phyloP scores from a whole-genome alignment of 1,140 invertebrate genomes.

The Drosophila guanche region DNA sequence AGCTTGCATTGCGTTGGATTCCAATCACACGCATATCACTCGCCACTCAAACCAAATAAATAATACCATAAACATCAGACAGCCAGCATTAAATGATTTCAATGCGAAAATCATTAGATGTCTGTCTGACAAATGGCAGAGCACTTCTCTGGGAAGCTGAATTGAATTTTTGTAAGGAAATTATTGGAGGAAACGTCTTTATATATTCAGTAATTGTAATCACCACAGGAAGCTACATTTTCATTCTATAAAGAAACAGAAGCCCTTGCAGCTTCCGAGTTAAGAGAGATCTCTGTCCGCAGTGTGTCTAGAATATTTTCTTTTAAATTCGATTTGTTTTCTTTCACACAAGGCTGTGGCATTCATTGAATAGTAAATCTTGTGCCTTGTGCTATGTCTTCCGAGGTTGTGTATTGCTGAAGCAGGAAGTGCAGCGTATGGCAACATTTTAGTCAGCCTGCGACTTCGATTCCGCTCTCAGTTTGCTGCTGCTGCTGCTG shows the following conservation, averaged over 20 bases:
- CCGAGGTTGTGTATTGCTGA: conserved; percentile 34
- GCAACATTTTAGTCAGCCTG: conserved; percentile 51
- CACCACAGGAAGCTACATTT: too few species aligned
- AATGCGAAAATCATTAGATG: too few species aligned
- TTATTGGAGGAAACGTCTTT: too few species aligned
- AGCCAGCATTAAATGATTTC: too few species aligned
- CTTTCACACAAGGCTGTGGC: conserved; percentile 27
- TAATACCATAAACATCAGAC: conserved; percentile 21
- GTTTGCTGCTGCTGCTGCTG: conserved; percentile 7
- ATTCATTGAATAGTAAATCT: conserved; percentile 49
- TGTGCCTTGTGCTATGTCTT: conserved; percentile 32
- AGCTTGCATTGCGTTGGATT: conserved; percentile 72
- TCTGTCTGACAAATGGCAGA: too few species aligned
- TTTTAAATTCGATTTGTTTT: conserved; percentile 25
- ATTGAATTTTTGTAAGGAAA: too few species aligned
- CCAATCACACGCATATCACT: conserved; percentile 78
- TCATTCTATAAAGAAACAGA: too few species aligned
- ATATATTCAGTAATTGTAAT: too few species aligned
- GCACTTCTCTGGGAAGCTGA: too few species aligned
- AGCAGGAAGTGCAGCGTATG: conserved; percentile 74
- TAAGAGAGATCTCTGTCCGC: too few species aligned
- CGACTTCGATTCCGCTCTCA: not conserved
- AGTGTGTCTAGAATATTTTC: conserved; percentile 1
- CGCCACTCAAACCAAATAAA: conserved; percentile 61
- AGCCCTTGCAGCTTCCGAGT: too few species aligned